Conservation (phyloP, 1,140 invertebrate genomes). For the Neuroterus valhalla region DNA sequence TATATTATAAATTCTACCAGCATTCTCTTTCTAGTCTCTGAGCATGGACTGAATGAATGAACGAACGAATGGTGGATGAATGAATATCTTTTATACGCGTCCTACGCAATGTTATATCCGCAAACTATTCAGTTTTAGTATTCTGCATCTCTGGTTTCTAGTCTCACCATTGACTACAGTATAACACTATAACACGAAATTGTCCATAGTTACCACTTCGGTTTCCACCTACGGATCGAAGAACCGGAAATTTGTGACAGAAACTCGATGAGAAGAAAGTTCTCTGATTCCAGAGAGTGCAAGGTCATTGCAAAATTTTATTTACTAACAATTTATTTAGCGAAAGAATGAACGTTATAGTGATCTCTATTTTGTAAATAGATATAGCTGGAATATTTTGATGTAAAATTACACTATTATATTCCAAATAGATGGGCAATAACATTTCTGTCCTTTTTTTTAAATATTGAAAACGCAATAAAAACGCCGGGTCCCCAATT, state of each 20-base stretch:
- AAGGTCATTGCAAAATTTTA: constrained; percentile 21
- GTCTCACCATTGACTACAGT: not conserved
- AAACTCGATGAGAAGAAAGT: constrained; percentile 15
- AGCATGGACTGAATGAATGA: not conserved
- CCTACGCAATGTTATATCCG: constrained; percentile 28
- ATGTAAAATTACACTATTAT: too few species aligned
- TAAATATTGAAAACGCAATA: too few species aligned
- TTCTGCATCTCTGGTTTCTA: not conserved
- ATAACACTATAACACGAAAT: not conserved
- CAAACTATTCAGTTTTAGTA: constrained; percentile 6
- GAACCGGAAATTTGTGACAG: constrained; percentile 4
- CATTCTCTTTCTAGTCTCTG: not conserved
- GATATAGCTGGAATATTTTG: too few species aligned
- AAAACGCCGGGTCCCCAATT: too few species aligned
- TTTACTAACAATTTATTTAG: not conserved
- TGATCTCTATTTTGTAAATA: not conserved
- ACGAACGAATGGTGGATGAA: constrained; percentile 17
- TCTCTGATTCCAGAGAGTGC: not conserved
- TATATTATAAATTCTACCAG: not conserved
- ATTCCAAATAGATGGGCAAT: too few species aligned
- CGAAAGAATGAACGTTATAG: not conserved
- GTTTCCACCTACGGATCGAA: constrained; percentile 1
- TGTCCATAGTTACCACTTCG: constrained; percentile 2
- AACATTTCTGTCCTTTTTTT: too few species aligned
- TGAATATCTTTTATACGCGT: not conserved